Evolutionary conservation across 1,140 invertebrate genomes (phyloP).

Genomic region (Pinna nobilis): DNA sequence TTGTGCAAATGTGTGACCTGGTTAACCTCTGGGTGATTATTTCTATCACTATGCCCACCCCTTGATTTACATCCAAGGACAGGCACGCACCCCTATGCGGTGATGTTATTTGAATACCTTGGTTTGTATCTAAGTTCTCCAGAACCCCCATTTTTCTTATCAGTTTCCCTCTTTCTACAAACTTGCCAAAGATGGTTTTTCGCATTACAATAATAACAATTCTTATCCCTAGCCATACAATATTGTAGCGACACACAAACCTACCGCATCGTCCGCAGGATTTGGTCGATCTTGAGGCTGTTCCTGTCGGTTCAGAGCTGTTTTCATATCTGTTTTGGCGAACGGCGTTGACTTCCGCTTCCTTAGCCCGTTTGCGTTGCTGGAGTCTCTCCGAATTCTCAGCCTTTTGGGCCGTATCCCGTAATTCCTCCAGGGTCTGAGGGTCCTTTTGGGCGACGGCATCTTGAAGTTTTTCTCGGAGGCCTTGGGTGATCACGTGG

Average conservation of each 20-base stretch:
- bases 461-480: background rate
- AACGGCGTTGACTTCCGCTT: background rate
- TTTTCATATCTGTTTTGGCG: background rate
- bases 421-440: background rate
- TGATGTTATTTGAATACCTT: background rate
- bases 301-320: background rate
- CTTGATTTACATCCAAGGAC: background rate
- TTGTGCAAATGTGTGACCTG: conserved; percentile 3
- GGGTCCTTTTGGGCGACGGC: background rate
- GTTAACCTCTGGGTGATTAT: background rate
- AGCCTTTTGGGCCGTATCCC: background rate
- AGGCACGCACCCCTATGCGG: background rate
- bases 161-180: background rate
- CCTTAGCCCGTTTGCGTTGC: background rate
- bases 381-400: background rate
- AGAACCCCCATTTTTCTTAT: background rate
- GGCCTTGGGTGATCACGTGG: background rate
- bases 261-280: background rate
- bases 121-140: background rate
- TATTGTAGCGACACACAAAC: background rate
- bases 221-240: background rate
- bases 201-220: background rate
- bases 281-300: background rate
- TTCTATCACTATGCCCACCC: conserved; percentile 1
- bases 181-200: background rate